Percentiles rank a stretch among this genome's conserved stretches.
Conservation (phyloP, 2,113 vertebrate species). For the Poecile atricapillus region DNA sequence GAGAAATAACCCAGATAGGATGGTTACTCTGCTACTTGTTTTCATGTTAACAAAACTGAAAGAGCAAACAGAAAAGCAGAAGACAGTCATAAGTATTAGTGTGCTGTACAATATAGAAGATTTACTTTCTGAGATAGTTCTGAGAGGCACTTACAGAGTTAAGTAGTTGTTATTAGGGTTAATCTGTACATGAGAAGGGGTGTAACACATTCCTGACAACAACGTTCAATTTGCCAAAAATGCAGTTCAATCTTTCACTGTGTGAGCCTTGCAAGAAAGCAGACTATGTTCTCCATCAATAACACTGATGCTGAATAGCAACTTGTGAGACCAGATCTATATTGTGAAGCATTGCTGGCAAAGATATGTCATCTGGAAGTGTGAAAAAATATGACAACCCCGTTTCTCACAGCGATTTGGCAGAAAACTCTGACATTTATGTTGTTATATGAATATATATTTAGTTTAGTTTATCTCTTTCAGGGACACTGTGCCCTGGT, state of each 20-base stretch:
- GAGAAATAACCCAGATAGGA: not conserved
- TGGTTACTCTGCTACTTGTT: not conserved
- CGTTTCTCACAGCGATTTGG: not conserved
- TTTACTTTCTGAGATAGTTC: not conserved
- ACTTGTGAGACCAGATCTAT: not conserved
- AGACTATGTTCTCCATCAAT: not conserved
- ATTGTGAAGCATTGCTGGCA: not conserved
- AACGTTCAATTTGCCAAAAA: not conserved
- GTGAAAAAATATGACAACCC: not conserved
- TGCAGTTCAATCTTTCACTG: not conserved
- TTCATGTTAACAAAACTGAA: not conserved
- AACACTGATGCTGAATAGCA: not conserved
- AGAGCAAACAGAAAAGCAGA: not conserved
- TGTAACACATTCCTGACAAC: not conserved
- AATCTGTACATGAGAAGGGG: not conserved
- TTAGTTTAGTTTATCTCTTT: not conserved
- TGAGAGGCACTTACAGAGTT: not conserved
- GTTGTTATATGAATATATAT: not conserved
- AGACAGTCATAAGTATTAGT: not conserved
- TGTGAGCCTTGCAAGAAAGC: not conserved
- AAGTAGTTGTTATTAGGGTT: not conserved
- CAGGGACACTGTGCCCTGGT: too few relatives aligned
- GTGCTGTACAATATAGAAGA: not conserved
- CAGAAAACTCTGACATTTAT: not conserved
- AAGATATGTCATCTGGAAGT: not conserved